Base-by-base conservation (phyloP, 2,888 invertebrate species). In the Pristionchus maxplancki region DNA sequence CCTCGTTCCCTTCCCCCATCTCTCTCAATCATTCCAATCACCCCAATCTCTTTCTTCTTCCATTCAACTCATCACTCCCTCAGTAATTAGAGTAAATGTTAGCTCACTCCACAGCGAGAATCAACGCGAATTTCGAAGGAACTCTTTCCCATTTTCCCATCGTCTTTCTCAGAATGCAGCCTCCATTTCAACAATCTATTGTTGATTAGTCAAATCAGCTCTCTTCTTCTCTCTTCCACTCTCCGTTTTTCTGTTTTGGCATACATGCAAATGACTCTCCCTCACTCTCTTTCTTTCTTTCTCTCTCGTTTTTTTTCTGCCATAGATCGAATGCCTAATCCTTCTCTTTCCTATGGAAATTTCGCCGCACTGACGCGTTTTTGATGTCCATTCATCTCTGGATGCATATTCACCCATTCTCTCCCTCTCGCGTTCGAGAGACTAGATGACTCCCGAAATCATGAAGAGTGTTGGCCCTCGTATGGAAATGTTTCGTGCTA, bases 221-320 rank as follows among this genome's bases (percentile, higher is more conserved):
- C 44, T 78, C 74, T n/a, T n/a, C 67, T 78, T 44, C 74, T 24
- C 71, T 78, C 44, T 78, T 28, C 74, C 74, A 24, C 44, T 78
- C 74, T 78, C 74, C 53, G 53, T 78, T 78, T n/a, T 78, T 78
- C 44, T 44, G 40, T 40, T 78, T 78, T 78, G 40, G 74, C 74
- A 78, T 78, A 78, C 74, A 82, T 82, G 82, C 82, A 82, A 82
- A 82, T 82, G 82, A 53, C 53, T 82, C 50, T 82, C 28, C 53
- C 31, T n/a, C 50, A 20, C 82, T 78, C 74, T 78, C 74, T 78
- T 78, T 44, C 74, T 78, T 78, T 82, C 53, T 53, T 50, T 82
- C 82, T 53, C 50, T 34, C 53, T 53, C 50, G 4, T 17, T 78
- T 44, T 34, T 31, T 48, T 82, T 82, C 82, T 53, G 17, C 82